Percentiles rank a stretch among this genome's conserved stretches.
phyloP scores from a whole-genome alignment of 1,140 invertebrate genomes.

The Scylla paramamosain region DNA sequence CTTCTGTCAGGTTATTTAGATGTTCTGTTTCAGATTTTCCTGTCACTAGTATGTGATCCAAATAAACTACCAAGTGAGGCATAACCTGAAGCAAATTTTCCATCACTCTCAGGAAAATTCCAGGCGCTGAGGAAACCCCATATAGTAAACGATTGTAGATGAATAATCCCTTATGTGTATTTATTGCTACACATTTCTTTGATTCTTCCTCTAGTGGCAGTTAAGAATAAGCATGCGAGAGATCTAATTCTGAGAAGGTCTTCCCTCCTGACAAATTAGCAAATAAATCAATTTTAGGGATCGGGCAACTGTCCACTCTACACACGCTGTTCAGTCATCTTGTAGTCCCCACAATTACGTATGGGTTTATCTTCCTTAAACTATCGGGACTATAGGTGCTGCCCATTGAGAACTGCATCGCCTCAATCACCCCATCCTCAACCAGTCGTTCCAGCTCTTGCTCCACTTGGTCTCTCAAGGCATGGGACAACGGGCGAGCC shows the following conservation, averaged over 20 bases:
- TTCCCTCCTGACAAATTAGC: neutral
- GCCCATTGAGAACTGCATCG: constrained; percentile 21
- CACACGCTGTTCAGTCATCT: constrained; percentile 19
- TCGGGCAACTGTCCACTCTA: neutral
- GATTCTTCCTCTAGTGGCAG: constrained; percentile 15
- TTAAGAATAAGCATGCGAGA: constrained; percentile 27
- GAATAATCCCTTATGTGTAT: constrained; percentile 38
- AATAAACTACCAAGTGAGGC: neutral
- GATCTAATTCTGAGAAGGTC: neutral
- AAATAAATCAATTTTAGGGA: constrained; percentile 8
- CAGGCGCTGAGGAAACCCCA: constrained; percentile 29
- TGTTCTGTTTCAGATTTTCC: constrained; percentile 24
- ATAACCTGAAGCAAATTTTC: constrained; percentile 38
- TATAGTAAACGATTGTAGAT: neutral
- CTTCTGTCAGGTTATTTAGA: neutral
- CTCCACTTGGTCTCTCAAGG: constrained; percentile 8
- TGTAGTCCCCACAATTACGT: neutral
- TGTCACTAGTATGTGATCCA: no score
- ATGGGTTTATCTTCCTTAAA: constrained; percentile 28
- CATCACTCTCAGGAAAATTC: constrained; percentile 47
- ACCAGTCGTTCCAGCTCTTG: constrained; percentile 26
- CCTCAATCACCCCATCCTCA: constrained; percentile 35
- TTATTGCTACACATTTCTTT: constrained; percentile 36
- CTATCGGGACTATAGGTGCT: neutral
- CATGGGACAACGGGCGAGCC: neutral